Base-by-base conservation (phyloP, 2,888 invertebrate genomes). In the Nectonema munidae region DNA sequence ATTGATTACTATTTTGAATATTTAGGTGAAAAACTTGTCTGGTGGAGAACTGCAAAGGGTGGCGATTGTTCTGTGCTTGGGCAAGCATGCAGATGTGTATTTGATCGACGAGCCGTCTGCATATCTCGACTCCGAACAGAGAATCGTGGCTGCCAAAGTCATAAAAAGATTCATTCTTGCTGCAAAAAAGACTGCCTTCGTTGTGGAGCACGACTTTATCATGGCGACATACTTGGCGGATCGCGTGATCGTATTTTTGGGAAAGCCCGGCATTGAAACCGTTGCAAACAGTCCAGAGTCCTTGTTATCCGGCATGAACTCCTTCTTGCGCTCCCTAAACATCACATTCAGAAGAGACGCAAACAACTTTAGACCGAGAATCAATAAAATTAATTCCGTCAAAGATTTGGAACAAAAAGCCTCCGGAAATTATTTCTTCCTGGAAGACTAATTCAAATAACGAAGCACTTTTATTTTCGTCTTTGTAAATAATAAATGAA, bases 201-300 rank as follows among this genome's bases (percentile, higher is more conserved):
- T 95, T 13, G 95, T 95, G 2, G 95, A 95, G 67, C 95, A 95
- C 68, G 89, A 95, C 62, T 95, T 99, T 56, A 99, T 99, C 46
- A 99, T 95, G 95, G 89, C 89, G 13, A 99, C 95, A 1, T 99
- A 99, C 56, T 64, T 83, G 44, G 81, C 89, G 1, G 95, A 99
- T 56, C 67, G 89, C 30, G 95, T 95, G 2, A 83, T 95, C 46
- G 89, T 99, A 36, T 86, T 95, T 54, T 89, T 89, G 52, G 95
- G 95, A 35, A 60, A 61, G 30, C 89, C 95, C 0, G 83, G 86
- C 0, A 65, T 81, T 2, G 56, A 68, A 42, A 77, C 89, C 2
- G 66, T 65, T 0, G 95, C 95, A 1, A 75, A 76, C 49, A 61
- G 61, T 9, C 95, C 95, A 1, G 61, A 62, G 48, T 73, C 74